Evolutionary conservation across 2,113 vertebrate species (phyloP), one percentile per base, ranked within the genome.

Genomic region (Phylloscopus whistleri): DNA sequence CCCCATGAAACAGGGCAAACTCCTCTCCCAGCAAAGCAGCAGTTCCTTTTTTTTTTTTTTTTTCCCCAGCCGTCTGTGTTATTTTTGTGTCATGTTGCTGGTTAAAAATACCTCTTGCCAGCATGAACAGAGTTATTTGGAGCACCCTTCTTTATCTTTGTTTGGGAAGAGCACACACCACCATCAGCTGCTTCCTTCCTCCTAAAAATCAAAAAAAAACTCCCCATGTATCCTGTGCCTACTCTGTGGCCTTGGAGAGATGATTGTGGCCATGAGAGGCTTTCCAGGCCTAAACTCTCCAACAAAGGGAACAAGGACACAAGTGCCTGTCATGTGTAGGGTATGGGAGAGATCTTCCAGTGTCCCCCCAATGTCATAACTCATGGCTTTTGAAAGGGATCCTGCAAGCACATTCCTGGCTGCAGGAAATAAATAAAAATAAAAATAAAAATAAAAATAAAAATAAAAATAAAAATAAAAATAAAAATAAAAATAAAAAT

Each of bases 101-200:
- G 55, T 95, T 81, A 93, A 81, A 93, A 96, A 95, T 95, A 92
- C 63, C 58, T 87, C 51, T 90, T 90, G 66, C 91, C 88, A 92
- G 46, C 91, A 94, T 89, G 88, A 94, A 92, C 13, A 1, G 60
- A 77, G 78, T 94, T 94, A 95, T 97, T 94, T 97, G 85, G 90
- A 84, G 94, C 70, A 73, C 68, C 84, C 95, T 88, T 94, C 75
- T 96, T 96, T 97, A 86, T 93, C 93, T 97, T 91, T 88, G 81
- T 93, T 96, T 95, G 92, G 84, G 86, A 93, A 75, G 76, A 93
- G 83, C 33, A 1, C 56, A 52, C 7, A 0, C 73, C 52, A 27
- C 59, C 22, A 58, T 95, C 87, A 92, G 84, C 84, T 85, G 70
- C 60, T 46, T 80, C 60, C 69, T 77, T 87, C 79, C 51, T 79